Evolutionary conservation across 1,140 invertebrate genomes (phyloP), one percentile per base, ranked within the genome.

Genomic region (Caenorhabditis remanei): DNA sequence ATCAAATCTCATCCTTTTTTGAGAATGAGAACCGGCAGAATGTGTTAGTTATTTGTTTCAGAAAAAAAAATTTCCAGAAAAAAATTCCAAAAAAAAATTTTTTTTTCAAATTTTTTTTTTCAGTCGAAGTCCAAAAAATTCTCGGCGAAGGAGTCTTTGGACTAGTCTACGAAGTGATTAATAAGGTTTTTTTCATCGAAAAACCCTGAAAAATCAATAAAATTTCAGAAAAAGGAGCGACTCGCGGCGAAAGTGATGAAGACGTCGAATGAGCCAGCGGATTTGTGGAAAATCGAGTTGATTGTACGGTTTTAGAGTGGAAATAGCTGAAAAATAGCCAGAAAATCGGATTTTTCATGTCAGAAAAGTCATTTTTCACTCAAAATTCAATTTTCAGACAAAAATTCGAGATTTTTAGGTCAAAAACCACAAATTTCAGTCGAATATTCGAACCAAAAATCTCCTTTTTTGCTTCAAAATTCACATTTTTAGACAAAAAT

Each of bases 61-160:
- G 1, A 63, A 63, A 63, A 32, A 63, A 13, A 63, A n/a, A n/a
- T n/a, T n/a, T n/a, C n/a, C n/a, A n/a, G n/a, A n/a, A n/a, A 63
- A 40, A 63, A 63, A 63, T 63, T 21, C 0, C 24, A 21, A 21
- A 58, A 58, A 58, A 58, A 58, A 58, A 58, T 32, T 32, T 32
- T 32, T 32, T 32, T 32, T 32, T 32, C 32, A 32, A 32, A 32
- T 1, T 1, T 32, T 32, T 32, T 32, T n/a, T 58, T 58, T 32
- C 61, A 63, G 61, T 32, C 61, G n/a, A 13, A 3, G 61, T 63
- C 21, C 3, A 40, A 32, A 40, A 32, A 40, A 11, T 32, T 4
- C 61, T 63, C 61, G 61, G 61, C 9, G 61, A 63, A 32, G 61
- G 61, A 8, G n/a, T 63, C 3, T 63, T 63, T 24, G 61, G 61